phyloP scores from a whole-genome alignment of 2,888 invertebrate genomes.

The Metopia argyrocephala region DNA sequence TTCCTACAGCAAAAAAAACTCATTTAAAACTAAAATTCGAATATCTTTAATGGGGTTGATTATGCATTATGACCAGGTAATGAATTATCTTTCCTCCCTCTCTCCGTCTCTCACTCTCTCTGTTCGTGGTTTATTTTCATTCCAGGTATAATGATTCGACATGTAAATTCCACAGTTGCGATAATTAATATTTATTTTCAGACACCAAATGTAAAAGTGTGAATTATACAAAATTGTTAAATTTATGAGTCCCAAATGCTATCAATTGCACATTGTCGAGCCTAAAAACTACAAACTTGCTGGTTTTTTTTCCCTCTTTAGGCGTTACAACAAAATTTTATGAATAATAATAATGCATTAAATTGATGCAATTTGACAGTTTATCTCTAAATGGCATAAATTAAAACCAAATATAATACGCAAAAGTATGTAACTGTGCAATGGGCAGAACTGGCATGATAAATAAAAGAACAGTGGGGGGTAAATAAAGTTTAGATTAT shows the following conservation, averaged over 20 bases:
- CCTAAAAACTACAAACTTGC: constrained; percentile 16
- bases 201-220: neutral
- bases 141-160: neutral
- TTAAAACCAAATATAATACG: constrained; percentile 2
- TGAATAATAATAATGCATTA: constrained; percentile 70
- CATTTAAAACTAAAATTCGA: neutral
- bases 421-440: too few species aligned
- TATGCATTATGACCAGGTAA: constrained; percentile 41
- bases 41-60: constrained; percentile 37
- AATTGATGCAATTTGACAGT: constrained; percentile 75
- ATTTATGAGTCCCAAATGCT: constrained; percentile 62
- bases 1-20: constrained; percentile 4
- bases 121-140: neutral
- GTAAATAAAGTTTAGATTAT: too few species aligned
- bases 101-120: neutral
- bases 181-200: constrained; percentile 58
- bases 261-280: constrained; percentile 28
- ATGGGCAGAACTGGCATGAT: too few species aligned
- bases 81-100: constrained; percentile 51
- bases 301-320: neutral
- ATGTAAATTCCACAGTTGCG: constrained; percentile 41
- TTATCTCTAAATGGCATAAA: constrained; percentile 67
- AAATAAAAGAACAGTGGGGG: too few species aligned
- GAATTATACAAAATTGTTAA: constrained; percentile 31
- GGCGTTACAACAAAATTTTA: constrained; percentile 19